Base-by-base conservation (phyloP, 1,140 invertebrate genomes). In the Pogonognathellus flavescens region DNA sequence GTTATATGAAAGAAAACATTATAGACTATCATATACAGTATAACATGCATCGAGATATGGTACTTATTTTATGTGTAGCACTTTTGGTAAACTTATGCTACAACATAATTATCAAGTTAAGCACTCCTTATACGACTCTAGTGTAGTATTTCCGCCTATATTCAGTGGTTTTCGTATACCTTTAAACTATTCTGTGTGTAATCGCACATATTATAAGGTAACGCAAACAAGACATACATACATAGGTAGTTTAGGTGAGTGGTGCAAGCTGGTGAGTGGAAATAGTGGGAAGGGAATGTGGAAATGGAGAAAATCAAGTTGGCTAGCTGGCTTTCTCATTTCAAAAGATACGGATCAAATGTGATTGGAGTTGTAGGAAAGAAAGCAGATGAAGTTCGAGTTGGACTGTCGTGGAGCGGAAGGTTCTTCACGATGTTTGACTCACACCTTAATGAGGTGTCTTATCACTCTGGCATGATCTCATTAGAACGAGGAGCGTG, bases 391-490 rank as follows among this genome's bases (percentile, higher is more conserved):
- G 81, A 87, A 80, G 80, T 60, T 53, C 70, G 49, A 85, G 84
- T 81, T 82, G 49, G 81, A 52, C 60, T 70, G 52, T 86, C 72
- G 52, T 76, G 55, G 50, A 85, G 60, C 83, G 60, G 83, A 83
- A 83, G 82, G 84, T 84, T 85, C 41, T 62, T 83, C 14, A 83
- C 84, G 80, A 85, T 80, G 81, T 85, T 85, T 82, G 84, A 87
- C 82, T 86, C 88, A 84, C 88, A 88, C 88, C 88, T 88, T 88
- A 88, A 88, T 88, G 88, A 88, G 86, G 85, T 87, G 85, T 84
- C 88, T 87, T 88, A 87, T 88, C 87, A 62, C 53, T 59, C n/a
- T 82, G 25, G 25, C 80, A 57, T 87, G 60, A 88, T 87, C 88
- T 88, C 85, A 88, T 86, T 86, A 87, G 62, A 57, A 49, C 60